Evolutionary conservation across 2,888 invertebrate species (phyloP).

Genomic region (Torymus texanus): DNA sequence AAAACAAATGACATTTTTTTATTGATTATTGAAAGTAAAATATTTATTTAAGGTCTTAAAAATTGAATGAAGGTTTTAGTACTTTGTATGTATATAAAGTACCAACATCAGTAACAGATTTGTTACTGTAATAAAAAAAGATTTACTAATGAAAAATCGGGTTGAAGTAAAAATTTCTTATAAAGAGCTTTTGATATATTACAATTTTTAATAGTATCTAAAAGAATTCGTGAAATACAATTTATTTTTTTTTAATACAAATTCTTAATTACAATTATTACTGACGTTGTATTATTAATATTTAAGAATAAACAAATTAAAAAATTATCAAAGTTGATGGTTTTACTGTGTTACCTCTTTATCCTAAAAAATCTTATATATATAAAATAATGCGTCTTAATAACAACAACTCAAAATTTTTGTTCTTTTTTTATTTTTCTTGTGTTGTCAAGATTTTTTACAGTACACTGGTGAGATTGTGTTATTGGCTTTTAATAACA

Average conservation of each 20-base stretch:
- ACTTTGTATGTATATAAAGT: too few species aligned
- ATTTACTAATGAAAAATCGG: too few species aligned
- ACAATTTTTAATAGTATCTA: not conserved
- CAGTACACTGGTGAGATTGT: constrained; percentile 12
- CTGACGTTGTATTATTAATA: constrained; percentile 44
- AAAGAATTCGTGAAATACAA: constrained; percentile 30
- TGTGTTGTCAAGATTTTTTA: constrained; percentile 16
- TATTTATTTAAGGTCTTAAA: too few species aligned
- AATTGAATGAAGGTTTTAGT: too few species aligned
- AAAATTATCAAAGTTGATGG: not conserved
- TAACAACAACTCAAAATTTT: constrained; percentile 1
- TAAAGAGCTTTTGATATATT: constrained; percentile 23
- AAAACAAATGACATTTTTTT: too few species aligned
- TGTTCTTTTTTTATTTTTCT: constrained; percentile 9
- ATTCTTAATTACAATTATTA: constrained; percentile 36
- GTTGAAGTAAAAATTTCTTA: constrained; percentile 19
- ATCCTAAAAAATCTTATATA: constrained; percentile 8
- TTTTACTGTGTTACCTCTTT: too few species aligned
- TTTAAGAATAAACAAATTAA: constrained; percentile 37
- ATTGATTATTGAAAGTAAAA: too few species aligned
- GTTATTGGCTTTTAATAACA: constrained; percentile 12
- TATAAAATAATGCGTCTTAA: constrained; percentile 5
- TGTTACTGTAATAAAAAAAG: too few species aligned
- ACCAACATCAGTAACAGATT: too few species aligned
- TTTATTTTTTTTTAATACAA: constrained; percentile 23